Evolutionary conservation across 2,113 vertebrate species (phyloP).

Genomic region (Jaculus jaculus): DNA sequence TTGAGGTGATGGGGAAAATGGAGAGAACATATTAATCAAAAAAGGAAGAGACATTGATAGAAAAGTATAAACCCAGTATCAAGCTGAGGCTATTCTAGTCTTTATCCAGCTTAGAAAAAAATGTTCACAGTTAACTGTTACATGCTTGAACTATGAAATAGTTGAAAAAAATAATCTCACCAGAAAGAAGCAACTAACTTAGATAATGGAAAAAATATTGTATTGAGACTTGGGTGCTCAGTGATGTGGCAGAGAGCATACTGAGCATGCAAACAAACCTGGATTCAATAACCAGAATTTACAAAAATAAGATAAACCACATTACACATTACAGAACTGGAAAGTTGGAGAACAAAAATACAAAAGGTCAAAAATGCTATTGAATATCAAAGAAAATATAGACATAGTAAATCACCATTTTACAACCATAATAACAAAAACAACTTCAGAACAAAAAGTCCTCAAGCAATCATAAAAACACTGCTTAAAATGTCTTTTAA

Average conservation of each 20-base stretch:
- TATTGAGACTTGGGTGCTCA: not conserved
- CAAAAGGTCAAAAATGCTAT: not conserved
- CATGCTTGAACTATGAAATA: no score
- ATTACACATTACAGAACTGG: no score
- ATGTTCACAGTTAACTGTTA: no score
- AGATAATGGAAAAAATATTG: not conserved
- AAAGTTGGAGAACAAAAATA: not conserved
- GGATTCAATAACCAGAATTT: not conserved
- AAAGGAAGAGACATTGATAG: no score
- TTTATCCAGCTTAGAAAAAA: no score
- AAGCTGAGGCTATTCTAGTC: no score
- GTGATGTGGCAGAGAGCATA: not conserved
- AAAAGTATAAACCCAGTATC: no score
- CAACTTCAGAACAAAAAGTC: not conserved
- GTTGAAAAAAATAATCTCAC: no score
- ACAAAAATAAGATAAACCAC: not conserved
- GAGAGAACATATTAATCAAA: no score
- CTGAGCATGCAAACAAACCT: not conserved
- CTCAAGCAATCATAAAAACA: not conserved
- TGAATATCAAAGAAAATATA: conserved; percentile 1
- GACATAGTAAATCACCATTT: not conserved
- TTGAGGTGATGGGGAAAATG: no score
- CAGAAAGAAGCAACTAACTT: no score
- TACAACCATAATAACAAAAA: not conserved
- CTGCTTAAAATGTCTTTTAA: not conserved